Evolutionary conservation across 2,113 vertebrate genomes (phyloP).

Genomic region (Spermophilus dauricus): DNA sequence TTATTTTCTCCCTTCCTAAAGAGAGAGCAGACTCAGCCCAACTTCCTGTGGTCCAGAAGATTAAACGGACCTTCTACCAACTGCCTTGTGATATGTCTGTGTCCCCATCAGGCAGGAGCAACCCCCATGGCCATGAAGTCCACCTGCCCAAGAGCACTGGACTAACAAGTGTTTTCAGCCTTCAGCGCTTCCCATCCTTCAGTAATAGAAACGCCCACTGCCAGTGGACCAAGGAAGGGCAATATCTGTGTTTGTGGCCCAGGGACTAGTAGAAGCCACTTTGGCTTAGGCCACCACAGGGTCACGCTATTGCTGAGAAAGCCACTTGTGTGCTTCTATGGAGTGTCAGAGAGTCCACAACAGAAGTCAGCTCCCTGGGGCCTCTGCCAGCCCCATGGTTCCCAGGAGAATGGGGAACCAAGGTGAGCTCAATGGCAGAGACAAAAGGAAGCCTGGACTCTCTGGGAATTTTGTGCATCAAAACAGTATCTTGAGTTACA

Average conservation of each 20-base stretch:
- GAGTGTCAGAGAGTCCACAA: conserved; percentile 63
- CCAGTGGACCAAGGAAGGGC: fast-evolving
- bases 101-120: fast-evolving
- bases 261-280: neutral
- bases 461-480: conserved; percentile 56
- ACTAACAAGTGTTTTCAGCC: neutral
- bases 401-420: conserved; percentile 75
- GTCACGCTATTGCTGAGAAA: conserved; percentile 42
- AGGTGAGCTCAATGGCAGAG: conserved; percentile 65
- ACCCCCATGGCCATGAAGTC: neutral
- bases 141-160: fast-evolving
- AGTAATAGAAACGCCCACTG: neutral
- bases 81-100: neutral
- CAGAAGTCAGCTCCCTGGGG: conserved; percentile 72
- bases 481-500: neutral
- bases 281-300: conserved; percentile 30
- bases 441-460: conserved; percentile 48
- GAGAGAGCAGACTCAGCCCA: neutral
- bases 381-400: conserved; percentile 47
- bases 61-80: neutral
- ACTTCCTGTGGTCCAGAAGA: neutral
- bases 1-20: neutral
- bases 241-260: neutral
- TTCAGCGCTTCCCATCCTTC: neutral
- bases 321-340: conserved; percentile 67